phyloP scores from a whole-genome alignment of 2,797 vertebrate species.

The Cossypha niveicapilla region DNA sequence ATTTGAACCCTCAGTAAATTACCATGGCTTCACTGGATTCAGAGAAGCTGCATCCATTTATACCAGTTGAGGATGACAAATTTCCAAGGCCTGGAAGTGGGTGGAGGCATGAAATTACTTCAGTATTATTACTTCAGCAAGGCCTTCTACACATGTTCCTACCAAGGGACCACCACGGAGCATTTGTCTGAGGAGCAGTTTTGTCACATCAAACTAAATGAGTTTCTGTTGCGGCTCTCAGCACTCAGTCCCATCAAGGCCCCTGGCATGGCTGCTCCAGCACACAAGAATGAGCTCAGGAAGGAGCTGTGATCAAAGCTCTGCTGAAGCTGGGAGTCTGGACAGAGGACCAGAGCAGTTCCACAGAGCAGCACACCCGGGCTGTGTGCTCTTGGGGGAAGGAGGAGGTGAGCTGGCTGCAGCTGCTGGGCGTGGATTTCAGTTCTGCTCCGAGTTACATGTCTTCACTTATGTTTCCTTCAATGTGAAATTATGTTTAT shows the following conservation, averaged over 20 bases:
- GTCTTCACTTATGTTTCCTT: not conserved
- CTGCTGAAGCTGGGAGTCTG: not conserved
- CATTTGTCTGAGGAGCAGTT: constrained; percentile 31
- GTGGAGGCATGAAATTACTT: constrained; percentile 44
- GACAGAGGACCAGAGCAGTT: not conserved
- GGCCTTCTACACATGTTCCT: constrained; percentile 35
- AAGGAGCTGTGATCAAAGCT: constrained; percentile 29
- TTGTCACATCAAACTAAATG: constrained; percentile 45
- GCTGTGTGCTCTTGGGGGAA: not conserved
- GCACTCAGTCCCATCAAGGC: constrained; percentile 29
- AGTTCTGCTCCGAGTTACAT: not conserved
- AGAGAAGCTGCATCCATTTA: constrained; percentile 10
- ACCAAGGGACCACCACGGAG: constrained; percentile 1
- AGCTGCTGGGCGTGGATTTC: not conserved
- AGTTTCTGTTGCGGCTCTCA: constrained; percentile 59
- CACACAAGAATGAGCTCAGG: constrained; percentile 4
- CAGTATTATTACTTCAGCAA: constrained; percentile 36
- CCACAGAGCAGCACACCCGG: constrained; percentile 3
- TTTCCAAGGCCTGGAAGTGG: not conserved
- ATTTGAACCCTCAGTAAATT: not conserved
- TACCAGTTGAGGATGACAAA: not conserved
- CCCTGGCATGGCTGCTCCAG: constrained; percentile 25
- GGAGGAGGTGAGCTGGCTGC: constrained; percentile 35
- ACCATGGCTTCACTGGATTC: not conserved
- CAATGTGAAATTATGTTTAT: not conserved